Evolutionary conservation across 2,113 vertebrate genomes (phyloP), one percentile per base, ranked within the genome.

Genomic region (Panthera leo): DNA sequence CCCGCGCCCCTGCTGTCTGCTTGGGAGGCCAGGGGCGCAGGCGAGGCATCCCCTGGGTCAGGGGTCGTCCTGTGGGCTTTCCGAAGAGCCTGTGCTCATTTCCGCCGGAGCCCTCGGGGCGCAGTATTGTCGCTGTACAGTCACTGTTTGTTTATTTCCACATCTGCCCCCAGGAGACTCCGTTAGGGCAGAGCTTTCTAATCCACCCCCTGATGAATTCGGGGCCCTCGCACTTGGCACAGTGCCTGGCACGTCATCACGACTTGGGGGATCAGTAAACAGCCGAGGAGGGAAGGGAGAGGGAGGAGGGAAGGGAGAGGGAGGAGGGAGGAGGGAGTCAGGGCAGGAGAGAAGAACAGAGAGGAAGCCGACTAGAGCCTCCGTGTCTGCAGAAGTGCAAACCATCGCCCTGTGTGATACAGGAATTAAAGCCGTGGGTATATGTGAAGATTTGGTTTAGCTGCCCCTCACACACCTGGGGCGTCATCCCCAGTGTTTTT

Each of bases 251-350:
- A 61, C 55, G 25, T 89, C 96, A 45, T 89, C 83, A 70, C 45
- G 27, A 93, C 71, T 95, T n/a, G 80, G 68, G 95, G 34, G 75
- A 96, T 83, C 90, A 25, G 95, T 94, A 85, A 98, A 97, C 95
- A 78, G 67, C 13, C 3, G 51, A 48, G 31, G 68, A 48, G 73
- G 31, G 75, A 45, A 82, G 2, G 11, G 48, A 29, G 42, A 48
- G 36, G 48, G 42, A 58, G 86, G 39, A 39, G 36, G 31, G 19
- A 4, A 2, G 2, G 8, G 51, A 29, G 42, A 48, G 36, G 48
- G 42, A 58, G 86, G 45, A 45, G 36, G 14, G 25, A 48, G n/a
- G 45, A 51, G 39, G 51, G 45, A 61, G 87, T 5, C 1, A 7
- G 21, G n/a, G 34, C 3, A 0, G 7, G 13, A 83, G 80, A 87